Evolutionary conservation across 2,113 vertebrate species (phyloP).

Genomic region (Eretmochelys imbricata): DNA sequence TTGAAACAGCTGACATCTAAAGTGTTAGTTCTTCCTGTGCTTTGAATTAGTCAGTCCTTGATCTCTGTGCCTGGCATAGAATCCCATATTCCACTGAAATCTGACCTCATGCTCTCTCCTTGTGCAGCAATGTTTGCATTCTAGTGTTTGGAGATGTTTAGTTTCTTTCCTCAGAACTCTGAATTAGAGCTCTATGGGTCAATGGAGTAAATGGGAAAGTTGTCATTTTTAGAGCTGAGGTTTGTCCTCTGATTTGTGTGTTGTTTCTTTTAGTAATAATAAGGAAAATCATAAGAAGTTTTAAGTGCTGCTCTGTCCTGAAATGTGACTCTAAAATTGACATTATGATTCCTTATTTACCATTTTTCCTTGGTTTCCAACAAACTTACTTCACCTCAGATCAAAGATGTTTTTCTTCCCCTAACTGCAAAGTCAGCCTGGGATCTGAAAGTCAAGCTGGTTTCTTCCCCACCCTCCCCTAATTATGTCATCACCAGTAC

Average conservation of each 20-base stretch:
- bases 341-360: background rate
- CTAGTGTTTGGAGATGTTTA: constrained; percentile 1
- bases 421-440: constrained; percentile 26
- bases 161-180: constrained; percentile 42
- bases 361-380: background rate
- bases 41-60: constrained; percentile 55
- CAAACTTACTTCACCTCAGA: background rate
- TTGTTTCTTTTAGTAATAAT: background rate
- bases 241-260: background rate
- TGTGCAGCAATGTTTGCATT: constrained; percentile 27
- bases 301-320: background rate
- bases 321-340: background rate
- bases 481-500: constrained; percentile 42
- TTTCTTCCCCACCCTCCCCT: constrained; percentile 10
- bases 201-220: constrained; percentile 25
- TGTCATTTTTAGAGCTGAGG: constrained; percentile 23
- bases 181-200: constrained; percentile 48
- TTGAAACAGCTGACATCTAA: constrained; percentile 48
- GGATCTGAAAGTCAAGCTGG: constrained; percentile 49
- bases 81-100: constrained; percentile 47
- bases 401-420: background rate
- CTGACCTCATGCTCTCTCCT: constrained; percentile 41
- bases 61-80: constrained; percentile 36
- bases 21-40: constrained; percentile 33
- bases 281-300: background rate